Base-by-base conservation (phyloP, 2,113 vertebrate species). In the Phaethornis superciliosus region DNA sequence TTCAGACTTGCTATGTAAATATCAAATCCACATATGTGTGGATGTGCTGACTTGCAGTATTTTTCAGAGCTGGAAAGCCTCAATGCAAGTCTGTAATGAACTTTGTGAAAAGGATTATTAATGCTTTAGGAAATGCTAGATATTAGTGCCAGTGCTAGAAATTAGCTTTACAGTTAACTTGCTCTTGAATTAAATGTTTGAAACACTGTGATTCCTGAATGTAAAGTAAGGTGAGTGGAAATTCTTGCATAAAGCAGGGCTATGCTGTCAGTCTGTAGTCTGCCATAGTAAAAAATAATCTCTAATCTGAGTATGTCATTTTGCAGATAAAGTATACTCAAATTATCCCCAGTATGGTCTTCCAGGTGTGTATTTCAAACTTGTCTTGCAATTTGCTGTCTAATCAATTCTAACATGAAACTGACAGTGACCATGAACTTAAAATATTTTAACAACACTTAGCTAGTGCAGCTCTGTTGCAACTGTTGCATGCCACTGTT, bases 1-100 rank as follows among this genome's bases (percentile, higher is more conserved):
- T 79, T 52, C 30, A 46, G 24, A 23, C 4, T 88, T 76, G 2
- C 2, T 32, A 3, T 62, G 37, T 78, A 74, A 69, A 42, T 47
- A 21, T 3, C 6, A 71, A 81, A 40, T 76, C 24, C 4, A 0
- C 18, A 1, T 28, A 7, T 23, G 24, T 23, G 24, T 2, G 6
- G 13, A 30, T 72, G 21, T 78, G 21, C 19, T 46, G 32, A 15
- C 7, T 63, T 37, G 27, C 7, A 10, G 13, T 90, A 0, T 52
- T 89, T 80, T 81, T 75, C 32, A 18, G 28, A 49, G 15, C 16
- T 87, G 32, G 17, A n/a, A 78, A 46, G 19, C 7, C 62, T 88
- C 51, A 63, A 0, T 72, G 30, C 11, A 58, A 42, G 19, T 81
- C 23, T 64, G 2, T 67, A 40, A 30, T 47, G 23, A 91, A 32